A percentile compares a stretch with the other conserved stretches of the same genome.
These are phyloP conservation scores for Parthenolecanium corni DNA, from an alignment of 2,888 invertebrate species.

Conservation along the genomic window DNA sequence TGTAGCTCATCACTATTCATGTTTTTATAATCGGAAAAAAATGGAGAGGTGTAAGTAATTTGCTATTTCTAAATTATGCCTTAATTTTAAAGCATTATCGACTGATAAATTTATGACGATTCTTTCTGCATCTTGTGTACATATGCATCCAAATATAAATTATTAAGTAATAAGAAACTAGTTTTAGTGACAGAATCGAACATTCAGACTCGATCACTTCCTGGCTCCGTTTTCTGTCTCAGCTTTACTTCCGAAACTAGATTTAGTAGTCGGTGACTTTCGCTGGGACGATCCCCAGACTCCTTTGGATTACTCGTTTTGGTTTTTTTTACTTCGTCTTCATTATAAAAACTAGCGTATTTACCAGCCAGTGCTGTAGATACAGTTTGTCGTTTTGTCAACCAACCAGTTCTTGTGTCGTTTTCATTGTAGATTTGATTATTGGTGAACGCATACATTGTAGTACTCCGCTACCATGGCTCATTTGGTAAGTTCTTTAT, in stretches of 20 bases:
- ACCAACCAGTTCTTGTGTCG: conserved; percentile 9
- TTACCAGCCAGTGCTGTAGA: too few relatives aligned
- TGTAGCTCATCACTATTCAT: too few relatives aligned
- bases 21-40: too few relatives aligned
- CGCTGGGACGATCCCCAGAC: conserved; percentile 3
- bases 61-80: too few relatives aligned
- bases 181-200: too few relatives aligned
- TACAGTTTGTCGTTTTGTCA: not conserved
- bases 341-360: conserved; percentile 16
- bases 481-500: conserved; percentile 12
- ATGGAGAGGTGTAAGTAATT: too few relatives aligned
- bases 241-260: conserved; percentile 25
- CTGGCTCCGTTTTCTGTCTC: conserved; percentile 10
- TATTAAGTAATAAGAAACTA: too few relatives aligned
- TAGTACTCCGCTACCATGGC: conserved; percentile 4
- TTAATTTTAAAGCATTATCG: too few relatives aligned
- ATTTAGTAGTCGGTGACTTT: conserved; percentile 18
- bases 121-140: too few relatives aligned
- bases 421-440: conserved; percentile 5
- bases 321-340: not conserved
- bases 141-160: too few relatives aligned
- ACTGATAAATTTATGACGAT: too few relatives aligned
- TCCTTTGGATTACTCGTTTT: too few relatives aligned
- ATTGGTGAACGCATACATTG: not conserved
- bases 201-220: conserved; percentile 3